Conservation (phyloP, 1,140 invertebrate genomes). For the Nasonia vitripennis region DNA sequence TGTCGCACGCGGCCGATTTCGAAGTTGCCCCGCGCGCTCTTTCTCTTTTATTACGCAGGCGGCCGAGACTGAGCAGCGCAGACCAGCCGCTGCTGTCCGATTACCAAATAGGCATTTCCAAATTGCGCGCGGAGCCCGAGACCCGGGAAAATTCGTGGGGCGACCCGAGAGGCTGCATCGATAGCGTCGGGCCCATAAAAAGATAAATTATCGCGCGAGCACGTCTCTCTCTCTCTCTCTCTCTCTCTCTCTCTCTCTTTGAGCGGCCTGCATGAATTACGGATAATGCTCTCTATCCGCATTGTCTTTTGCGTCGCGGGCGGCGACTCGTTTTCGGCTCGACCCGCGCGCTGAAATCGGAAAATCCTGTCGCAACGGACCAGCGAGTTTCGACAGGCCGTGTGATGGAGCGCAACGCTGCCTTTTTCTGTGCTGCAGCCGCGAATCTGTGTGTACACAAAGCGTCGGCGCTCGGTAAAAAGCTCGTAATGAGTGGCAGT, state of each 20-base stretch:
- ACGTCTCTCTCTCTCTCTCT: not conserved
- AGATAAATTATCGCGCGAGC: not conserved
- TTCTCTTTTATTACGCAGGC: slow-evolving; percentile 40
- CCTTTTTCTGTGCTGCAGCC: not conserved
- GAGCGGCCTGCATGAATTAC: no score
- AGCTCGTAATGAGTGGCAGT: no score
- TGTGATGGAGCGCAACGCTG: not conserved
- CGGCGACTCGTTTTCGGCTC: not conserved
- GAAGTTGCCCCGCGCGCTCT: slow-evolving; percentile 8
- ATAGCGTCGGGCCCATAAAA: no score
- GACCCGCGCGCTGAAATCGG: not conserved
- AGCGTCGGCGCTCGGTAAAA: not conserved
- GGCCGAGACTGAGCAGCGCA: not conserved
- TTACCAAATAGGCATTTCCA: slow-evolving; percentile 41
- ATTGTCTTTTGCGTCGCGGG: not conserved
- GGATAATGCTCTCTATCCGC: not conserved
- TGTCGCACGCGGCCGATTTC: not conserved
- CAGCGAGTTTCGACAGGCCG: not conserved
- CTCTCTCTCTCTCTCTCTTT: no score
- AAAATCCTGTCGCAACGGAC: not conserved
- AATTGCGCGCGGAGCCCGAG: slow-evolving; percentile 20
- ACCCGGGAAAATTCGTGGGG: not conserved
- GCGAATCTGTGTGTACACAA: not conserved
- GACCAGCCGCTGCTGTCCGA: not conserved
- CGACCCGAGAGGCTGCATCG: no score